A percentile compares a stretch with the other conserved stretches of the same genome.
phyloP scores from a whole-genome alignment of 2,888 invertebrate genomes.

The Ormyrus thymus region DNA sequence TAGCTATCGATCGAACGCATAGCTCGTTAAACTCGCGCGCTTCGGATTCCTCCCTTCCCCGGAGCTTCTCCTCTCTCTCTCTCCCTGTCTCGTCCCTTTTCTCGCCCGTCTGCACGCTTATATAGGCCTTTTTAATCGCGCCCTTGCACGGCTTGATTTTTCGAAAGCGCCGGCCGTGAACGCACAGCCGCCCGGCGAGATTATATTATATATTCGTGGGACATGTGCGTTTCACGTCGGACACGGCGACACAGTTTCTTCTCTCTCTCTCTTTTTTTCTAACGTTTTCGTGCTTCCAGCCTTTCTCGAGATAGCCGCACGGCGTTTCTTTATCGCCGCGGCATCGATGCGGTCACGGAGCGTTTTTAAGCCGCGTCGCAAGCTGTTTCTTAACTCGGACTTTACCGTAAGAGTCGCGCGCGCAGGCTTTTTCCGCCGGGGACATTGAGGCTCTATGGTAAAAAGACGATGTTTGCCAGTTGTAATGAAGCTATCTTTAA shows the following conservation, averaged over 20 bases:
- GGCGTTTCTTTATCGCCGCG: too few relatives aligned
- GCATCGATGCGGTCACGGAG: too few relatives aligned
- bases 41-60: slow-evolving; percentile 20
- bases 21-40: slow-evolving; percentile 27
- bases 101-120: not conserved
- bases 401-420: too few relatives aligned
- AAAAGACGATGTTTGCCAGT: too few relatives aligned
- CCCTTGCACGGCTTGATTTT: not conserved
- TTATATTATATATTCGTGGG: not conserved
- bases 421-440: too few relatives aligned
- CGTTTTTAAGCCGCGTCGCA: too few relatives aligned
- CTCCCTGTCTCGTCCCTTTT: not conserved
- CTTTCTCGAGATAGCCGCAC: too few relatives aligned
- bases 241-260: not conserved
- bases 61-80: not conserved
- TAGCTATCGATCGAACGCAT: slow-evolving; percentile 8
- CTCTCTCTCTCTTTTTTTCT: not conserved
- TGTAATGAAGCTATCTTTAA: too few relatives aligned
- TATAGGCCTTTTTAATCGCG: not conserved
- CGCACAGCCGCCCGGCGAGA: not conserved
- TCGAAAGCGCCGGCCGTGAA: not conserved
- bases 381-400: too few relatives aligned
- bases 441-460: too few relatives aligned
- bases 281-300: not conserved
- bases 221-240: not conserved